Conservation (phyloP, 2,113 vertebrate species). For the Taurulus bubalis region DNA sequence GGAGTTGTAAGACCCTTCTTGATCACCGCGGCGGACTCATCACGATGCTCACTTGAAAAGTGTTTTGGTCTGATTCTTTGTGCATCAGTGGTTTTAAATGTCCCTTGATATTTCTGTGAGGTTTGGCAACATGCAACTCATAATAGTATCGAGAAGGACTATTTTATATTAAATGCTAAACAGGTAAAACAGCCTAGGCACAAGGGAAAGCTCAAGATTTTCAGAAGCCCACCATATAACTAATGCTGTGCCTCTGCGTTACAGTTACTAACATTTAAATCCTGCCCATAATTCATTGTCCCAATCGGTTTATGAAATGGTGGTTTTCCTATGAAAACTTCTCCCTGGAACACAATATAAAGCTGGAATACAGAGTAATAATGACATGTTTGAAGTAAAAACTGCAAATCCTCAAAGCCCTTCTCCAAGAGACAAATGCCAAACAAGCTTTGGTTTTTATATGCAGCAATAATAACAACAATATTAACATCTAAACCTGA, state of each 20-base stretch:
- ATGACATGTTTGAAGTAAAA: constrained; percentile 1
- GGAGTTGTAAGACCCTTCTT: constrained; percentile 46
- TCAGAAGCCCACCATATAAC: constrained; percentile 21
- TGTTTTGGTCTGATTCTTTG: constrained; percentile 37
- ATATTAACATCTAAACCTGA: neutral
- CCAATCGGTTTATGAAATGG: constrained; percentile 23
- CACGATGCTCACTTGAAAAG: constrained; percentile 32
- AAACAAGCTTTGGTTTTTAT: constrained; percentile 7
- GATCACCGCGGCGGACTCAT: constrained; percentile 13
- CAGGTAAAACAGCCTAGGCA: constrained; percentile 1
- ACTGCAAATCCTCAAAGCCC: constrained; percentile 19
- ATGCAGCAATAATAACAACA: neutral
- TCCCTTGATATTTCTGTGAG: neutral
- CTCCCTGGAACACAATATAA: neutral
- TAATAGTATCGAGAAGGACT: neutral
- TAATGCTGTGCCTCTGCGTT: constrained; percentile 27
- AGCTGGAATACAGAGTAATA: neutral
- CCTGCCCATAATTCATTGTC: neutral
- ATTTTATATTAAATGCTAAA: neutral
- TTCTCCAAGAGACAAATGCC: constrained; percentile 7
- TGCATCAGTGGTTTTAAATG: constrained; percentile 22
- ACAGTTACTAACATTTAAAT: constrained; percentile 47
- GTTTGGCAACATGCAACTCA: neutral
- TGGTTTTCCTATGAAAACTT: constrained; percentile 32
- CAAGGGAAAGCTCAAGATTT: neutral